phyloP scores from a whole-genome alignment of 2,888 invertebrate genomes.

The Zeuzera pyrina region DNA sequence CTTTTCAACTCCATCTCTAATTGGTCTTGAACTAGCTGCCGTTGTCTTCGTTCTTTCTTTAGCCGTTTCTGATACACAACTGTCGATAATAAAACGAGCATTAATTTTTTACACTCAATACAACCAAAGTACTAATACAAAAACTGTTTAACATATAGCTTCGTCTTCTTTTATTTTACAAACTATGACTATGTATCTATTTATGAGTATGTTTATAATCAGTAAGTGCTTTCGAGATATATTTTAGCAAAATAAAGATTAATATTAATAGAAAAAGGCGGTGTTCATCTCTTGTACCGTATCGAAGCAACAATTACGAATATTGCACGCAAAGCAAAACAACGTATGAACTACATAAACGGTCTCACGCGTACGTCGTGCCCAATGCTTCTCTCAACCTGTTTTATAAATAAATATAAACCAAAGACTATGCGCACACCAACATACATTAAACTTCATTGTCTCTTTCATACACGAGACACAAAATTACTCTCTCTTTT shows the following conservation, averaged over 20 bases:
- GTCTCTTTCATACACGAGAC: slow-evolving; percentile 39
- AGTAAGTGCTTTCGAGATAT: too few species aligned
- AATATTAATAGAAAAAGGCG: too few species aligned
- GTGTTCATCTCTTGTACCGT: slow-evolving; percentile 28
- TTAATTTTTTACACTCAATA: too few species aligned
- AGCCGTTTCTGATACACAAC: slow-evolving; percentile 92
- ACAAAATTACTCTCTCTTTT: slow-evolving; percentile 24
- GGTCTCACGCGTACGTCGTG: slow-evolving; percentile 35
- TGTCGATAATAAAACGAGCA: slow-evolving; percentile 59
- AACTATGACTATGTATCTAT: too few species aligned
- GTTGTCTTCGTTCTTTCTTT: slow-evolving; percentile 88
- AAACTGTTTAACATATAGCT: too few species aligned
- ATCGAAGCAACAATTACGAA: slow-evolving; percentile 52
- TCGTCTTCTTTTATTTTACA: too few species aligned
- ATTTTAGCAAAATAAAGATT: too few species aligned
- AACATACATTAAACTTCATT: slow-evolving; percentile 24
- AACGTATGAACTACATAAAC: slow-evolving; percentile 45
- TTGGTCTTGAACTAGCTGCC: slow-evolving; percentile 89
- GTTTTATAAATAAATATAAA: slow-evolving; percentile 15
- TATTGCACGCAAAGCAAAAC: slow-evolving; percentile 42
- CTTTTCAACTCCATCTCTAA: slow-evolving; percentile 86
- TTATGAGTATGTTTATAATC: too few species aligned
- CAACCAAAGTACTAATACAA: too few species aligned
- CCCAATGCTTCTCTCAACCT: slow-evolving; percentile 42
- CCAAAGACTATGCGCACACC: slow-evolving; percentile 17